Conservation (phyloP, 2,797 vertebrate genomes). For the Cossypha polioptera region DNA sequence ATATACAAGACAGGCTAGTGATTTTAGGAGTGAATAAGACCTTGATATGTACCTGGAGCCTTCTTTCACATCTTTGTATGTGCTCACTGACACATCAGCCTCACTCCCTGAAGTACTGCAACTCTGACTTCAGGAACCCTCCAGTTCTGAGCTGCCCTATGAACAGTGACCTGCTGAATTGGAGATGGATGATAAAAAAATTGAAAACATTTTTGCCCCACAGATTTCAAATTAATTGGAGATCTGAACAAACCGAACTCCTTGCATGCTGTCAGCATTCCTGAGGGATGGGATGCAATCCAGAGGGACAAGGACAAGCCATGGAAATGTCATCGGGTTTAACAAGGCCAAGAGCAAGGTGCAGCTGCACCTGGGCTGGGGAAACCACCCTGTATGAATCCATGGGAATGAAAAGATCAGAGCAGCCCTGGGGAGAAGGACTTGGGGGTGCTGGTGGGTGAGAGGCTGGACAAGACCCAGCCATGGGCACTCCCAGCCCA, state of each 20-base stretch:
- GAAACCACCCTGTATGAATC: rapidly evolving
- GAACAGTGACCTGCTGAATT: not conserved
- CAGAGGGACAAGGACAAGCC: not conserved
- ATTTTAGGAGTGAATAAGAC: constrained; percentile 47
- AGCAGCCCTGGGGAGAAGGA: rapidly evolving
- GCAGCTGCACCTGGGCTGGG: rapidly evolving
- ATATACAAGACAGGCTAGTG: not conserved
- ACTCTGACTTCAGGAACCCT: not conserved
- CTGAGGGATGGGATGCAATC: not conserved
- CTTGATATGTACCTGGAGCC: constrained; percentile 37
- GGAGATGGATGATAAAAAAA: not conserved
- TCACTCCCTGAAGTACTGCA: not conserved
- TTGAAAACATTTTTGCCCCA: not conserved
- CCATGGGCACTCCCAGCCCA: rapidly evolving
- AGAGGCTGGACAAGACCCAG: too few relatives aligned
- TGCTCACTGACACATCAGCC: not conserved
- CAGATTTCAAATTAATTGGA: not conserved
- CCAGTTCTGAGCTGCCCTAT: not conserved
- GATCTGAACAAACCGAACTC: not conserved
- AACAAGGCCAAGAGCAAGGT: not conserved
- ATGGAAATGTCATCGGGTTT: rapidly evolving
- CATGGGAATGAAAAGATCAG: not conserved
- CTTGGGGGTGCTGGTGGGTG: rapidly evolving
- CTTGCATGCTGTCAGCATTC: rapidly evolving
- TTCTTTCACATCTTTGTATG: constrained; percentile 41